Base-by-base conservation (phyloP, 2,888 invertebrate genomes). In the Pterostichus niger region DNA sequence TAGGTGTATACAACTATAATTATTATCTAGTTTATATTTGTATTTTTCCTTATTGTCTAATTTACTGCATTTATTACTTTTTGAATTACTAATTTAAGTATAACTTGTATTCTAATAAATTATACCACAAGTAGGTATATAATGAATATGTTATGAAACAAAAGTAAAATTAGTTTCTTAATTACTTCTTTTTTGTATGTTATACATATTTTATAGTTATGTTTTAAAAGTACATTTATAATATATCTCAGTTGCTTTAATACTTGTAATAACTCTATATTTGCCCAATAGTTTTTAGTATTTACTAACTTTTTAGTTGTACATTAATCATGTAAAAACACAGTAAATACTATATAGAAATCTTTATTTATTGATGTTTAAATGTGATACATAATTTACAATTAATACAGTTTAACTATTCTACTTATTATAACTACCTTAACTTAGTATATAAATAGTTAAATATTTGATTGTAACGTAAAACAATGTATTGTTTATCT, bases 61-160 rank as follows among this genome's bases (percentile, higher is more conserved):
- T 49, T 49, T 49, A 2, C n/a, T 11, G 10, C 13, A n/a, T 13
- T n/a, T 13, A 49, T 49, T n/a, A 49, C 10, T n/a, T 49, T 49
- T 49, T 13, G 49, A 11, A 11, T 2, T 49, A 1, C 5, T 11
- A 10, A 49, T 46, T 46, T 11, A 10, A 46, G 10, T n/a, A 46
- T n/a, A 11, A 49, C 11, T 49, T 2, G 24, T 24, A 2, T 24
- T 2, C 3, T 24, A 24, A 24, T 24, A 24, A 24, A 24, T 24
- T 44, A 44, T 44, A 44, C 1, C 44, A 44, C 4, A 49, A 49
- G 49, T 49, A 10, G 5, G 5, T 11, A 3, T 17, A 13, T 59
- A 59, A 59, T 59, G 17, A 59, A 59, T 59, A 59, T 59, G 9
- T 59, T 15, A 59, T 24, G 1, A 24, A 24, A 59, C 59, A 59